phyloP scores from a whole-genome alignment of 2,797 vertebrate species.

The Luscinia megarhynchos region DNA sequence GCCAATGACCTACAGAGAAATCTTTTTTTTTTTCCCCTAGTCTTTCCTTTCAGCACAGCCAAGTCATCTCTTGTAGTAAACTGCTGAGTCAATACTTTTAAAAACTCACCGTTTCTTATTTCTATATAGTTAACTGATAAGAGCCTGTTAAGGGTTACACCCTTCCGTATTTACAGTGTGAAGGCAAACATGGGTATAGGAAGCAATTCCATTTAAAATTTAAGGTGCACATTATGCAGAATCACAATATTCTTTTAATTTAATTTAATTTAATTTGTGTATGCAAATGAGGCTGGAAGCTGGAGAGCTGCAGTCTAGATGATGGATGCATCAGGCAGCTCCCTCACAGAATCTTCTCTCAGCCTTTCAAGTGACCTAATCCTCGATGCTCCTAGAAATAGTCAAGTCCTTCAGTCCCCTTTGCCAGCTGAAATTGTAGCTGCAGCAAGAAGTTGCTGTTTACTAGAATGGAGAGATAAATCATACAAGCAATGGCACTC shows the following conservation, averaged over 20 bases:
- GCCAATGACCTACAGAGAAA: background rate
- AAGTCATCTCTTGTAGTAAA: slow-evolving; percentile 39
- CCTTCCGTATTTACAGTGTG: slow-evolving; percentile 55
- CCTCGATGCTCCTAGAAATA: background rate
- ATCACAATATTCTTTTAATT: background rate
- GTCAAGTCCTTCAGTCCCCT: background rate
- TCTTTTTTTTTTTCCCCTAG: rapidly evolving
- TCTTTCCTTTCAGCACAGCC: slow-evolving; percentile 8
- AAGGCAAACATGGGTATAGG: slow-evolving; percentile 46
- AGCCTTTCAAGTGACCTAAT: background rate
- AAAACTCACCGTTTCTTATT: slow-evolving; percentile 50
- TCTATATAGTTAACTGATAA: slow-evolving; percentile 57
- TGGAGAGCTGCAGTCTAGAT: background rate
- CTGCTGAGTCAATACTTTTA: slow-evolving; percentile 56
- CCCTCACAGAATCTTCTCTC: background rate
- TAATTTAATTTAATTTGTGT: background rate
- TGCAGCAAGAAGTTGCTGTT: background rate
- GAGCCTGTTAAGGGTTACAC: slow-evolving; percentile 42
- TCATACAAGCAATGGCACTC: background rate
- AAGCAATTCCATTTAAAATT: slow-evolving; percentile 35
- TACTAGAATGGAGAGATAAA: background rate
- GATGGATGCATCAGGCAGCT: background rate
- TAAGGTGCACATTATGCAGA: background rate
- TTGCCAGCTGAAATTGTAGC: background rate
- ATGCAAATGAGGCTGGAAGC: background rate